Evolutionary conservation across 2,113 vertebrate genomes (phyloP).

Genomic region (Polypterus bichir): DNA sequence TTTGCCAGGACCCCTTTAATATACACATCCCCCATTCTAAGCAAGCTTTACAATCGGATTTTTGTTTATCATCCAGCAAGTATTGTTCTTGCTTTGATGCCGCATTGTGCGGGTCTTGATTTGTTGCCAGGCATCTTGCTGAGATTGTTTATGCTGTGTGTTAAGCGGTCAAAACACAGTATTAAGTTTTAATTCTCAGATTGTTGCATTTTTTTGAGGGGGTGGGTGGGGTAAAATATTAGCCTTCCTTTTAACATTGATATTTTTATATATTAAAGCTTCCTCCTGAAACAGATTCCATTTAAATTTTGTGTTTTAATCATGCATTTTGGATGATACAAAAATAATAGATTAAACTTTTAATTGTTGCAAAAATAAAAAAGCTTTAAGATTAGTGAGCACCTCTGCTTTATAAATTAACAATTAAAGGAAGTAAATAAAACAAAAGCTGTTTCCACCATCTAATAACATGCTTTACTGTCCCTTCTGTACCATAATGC

Average conservation of each 20-base stretch:
- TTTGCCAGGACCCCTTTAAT: constrained; percentile 19
- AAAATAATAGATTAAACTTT: too few relatives aligned
- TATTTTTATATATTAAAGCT: too few relatives aligned
- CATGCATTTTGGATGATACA: too few relatives aligned
- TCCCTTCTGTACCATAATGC: constrained; percentile 26
- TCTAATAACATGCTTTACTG: constrained; percentile 19
- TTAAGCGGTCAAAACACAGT: constrained; percentile 35
- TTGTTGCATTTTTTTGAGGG: not conserved
- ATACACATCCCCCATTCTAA: constrained; percentile 25
- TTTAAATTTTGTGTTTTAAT: too few relatives aligned
- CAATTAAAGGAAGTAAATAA: constrained; percentile 26
- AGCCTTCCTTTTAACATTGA: not conserved
- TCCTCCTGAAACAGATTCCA: too few relatives aligned
- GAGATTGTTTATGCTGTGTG: constrained; percentile 46
- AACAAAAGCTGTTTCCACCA: constrained; percentile 30
- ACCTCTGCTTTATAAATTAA: constrained; percentile 30
- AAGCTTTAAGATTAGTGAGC: constrained; percentile 3
- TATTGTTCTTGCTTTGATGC: constrained; percentile 47
- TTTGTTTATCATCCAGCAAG: constrained; percentile 47
- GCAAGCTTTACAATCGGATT: constrained; percentile 32
- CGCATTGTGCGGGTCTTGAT: constrained; percentile 52
- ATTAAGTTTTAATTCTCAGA: constrained; percentile 11
- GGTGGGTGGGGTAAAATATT: not conserved
- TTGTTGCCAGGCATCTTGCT: constrained; percentile 56
- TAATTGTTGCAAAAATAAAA: not conserved